Evolutionary conservation across 2,888 invertebrate genomes (phyloP).

Genomic region (Thelaira solivaga): DNA sequence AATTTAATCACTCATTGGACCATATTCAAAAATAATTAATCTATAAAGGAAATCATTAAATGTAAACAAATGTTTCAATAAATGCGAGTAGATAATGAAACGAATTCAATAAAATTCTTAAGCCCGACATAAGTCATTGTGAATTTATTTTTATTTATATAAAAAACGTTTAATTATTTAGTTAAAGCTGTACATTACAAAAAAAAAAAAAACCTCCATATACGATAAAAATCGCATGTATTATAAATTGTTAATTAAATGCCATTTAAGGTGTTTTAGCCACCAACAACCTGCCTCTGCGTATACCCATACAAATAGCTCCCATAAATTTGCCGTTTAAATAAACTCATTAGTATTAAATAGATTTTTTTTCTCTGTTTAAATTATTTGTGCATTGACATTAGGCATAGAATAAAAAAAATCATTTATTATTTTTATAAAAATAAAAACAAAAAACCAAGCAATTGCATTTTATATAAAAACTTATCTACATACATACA

Average conservation of each 20-base stretch:
- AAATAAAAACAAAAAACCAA: background rate
- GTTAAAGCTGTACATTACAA: background rate
- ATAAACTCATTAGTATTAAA: slow-evolving; percentile 49
- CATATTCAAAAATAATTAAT: slow-evolving; percentile 28
- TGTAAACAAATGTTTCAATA: slow-evolving; percentile 5
- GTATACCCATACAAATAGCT: slow-evolving; percentile 3
- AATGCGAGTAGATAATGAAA: background rate
- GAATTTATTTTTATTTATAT: background rate
- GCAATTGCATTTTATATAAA: no score
- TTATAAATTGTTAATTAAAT: slow-evolving; percentile 57
- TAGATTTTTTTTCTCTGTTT: slow-evolving; percentile 25
- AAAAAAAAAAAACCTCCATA: slow-evolving; percentile 33
- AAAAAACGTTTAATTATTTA: slow-evolving; percentile 23
- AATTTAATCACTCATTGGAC: background rate
- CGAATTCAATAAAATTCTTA: slow-evolving; percentile 9
- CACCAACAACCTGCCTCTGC: background rate
- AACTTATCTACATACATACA: no score
- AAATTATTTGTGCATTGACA: slow-evolving; percentile 58
- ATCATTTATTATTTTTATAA: background rate
- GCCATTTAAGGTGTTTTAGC: slow-evolving; percentile 55
- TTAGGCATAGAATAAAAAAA: slow-evolving; percentile 40
- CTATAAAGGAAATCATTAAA: slow-evolving; percentile 51
- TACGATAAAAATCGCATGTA: slow-evolving; percentile 36
- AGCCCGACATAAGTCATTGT: slow-evolving; percentile 27
- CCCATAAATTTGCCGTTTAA: background rate